phyloP scores from a whole-genome alignment of 37 sponge, comb jelly and placozoan species.

The Crambe crambe region DNA sequence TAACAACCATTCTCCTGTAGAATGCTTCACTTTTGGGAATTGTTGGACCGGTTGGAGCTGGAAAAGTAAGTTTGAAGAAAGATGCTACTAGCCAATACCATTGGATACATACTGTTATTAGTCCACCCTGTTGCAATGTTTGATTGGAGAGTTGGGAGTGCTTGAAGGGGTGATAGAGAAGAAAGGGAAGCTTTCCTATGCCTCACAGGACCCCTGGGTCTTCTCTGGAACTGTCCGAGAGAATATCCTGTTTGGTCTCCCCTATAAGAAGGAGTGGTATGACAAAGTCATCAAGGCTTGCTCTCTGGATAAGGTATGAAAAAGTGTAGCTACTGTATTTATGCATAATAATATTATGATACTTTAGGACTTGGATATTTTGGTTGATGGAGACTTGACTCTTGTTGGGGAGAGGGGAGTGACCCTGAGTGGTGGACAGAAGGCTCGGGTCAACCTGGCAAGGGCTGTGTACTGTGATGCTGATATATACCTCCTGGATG shows the following conservation, averaged over 20 bases:
- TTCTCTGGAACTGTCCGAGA: constrained; percentile 76
- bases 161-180: constrained; percentile 34
- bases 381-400: constrained; percentile 81
- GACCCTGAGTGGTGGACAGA: constrained; percentile 95
- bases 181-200: constrained; percentile 58
- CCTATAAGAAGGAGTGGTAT: constrained; percentile 31
- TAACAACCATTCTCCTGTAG: constrained; percentile 6
- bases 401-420: constrained; percentile 91
- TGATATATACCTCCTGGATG: constrained; percentile 82
- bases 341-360: too few species aligned
- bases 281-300: constrained; percentile 57
- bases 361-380: constrained; percentile 59
- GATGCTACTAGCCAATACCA: too few species aligned
- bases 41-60: constrained; percentile 72
- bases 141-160: constrained; percentile 54
- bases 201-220: constrained; percentile 79
- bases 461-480: constrained; percentile 79
- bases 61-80: constrained; percentile 72
- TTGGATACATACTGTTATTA: too few species aligned
- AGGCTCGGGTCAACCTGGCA: constrained; percentile 88
- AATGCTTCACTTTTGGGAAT: constrained; percentile 32
- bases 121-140: constrained; percentile 68
- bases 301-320: constrained; percentile 27
- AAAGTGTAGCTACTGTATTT: background rate
- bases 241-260: constrained; percentile 68